Evolutionary conservation across 2,888 invertebrate species (phyloP).

Genomic region (Druceiella hillmani): DNA sequence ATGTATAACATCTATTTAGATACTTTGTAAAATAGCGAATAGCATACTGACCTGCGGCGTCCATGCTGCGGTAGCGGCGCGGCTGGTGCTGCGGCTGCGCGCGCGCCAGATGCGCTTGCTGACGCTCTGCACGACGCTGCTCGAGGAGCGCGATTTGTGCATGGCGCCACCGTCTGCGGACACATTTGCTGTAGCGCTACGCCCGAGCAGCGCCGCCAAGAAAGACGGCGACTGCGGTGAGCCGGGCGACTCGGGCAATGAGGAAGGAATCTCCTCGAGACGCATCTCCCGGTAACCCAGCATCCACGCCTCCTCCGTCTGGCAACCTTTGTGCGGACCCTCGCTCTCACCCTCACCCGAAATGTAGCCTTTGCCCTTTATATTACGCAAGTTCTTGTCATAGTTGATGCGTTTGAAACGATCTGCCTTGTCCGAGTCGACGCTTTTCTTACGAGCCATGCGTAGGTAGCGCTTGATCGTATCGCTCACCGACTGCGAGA

Average conservation of each 20-base stretch:
- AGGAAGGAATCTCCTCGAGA: slow-evolving; percentile 37
- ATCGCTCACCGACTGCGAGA: slow-evolving; percentile 82
- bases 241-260: slow-evolving; percentile 48
- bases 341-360: slow-evolving; percentile 76
- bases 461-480: slow-evolving; percentile 80
- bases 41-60: slow-evolving; percentile 85
- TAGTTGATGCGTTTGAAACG: slow-evolving; percentile 85
- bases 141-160: slow-evolving; percentile 88
- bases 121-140: slow-evolving; percentile 81
- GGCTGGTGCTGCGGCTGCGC: slow-evolving; percentile 75
- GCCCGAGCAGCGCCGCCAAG: slow-evolving; percentile 37
- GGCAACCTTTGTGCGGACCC: slow-evolving; percentile 67
- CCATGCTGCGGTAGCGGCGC: slow-evolving; percentile 63
- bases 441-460: slow-evolving; percentile 84
- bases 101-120: slow-evolving; percentile 82
- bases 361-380: slow-evolving; percentile 72
- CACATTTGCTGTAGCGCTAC: slow-evolving; percentile 29
- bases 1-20: too few species aligned
- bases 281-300: slow-evolving; percentile 41
- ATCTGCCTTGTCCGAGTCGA: slow-evolving; percentile 74
- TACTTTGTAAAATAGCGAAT: slow-evolving; percentile 8
- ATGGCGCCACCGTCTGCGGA: slow-evolving; percentile 58
- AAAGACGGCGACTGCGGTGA: slow-evolving; percentile 50
- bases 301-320: slow-evolving; percentile 75
- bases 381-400: slow-evolving; percentile 76